phyloP scores from a whole-genome alignment of 2,797 vertebrate species.

The Tachyglossus aculeatus region DNA sequence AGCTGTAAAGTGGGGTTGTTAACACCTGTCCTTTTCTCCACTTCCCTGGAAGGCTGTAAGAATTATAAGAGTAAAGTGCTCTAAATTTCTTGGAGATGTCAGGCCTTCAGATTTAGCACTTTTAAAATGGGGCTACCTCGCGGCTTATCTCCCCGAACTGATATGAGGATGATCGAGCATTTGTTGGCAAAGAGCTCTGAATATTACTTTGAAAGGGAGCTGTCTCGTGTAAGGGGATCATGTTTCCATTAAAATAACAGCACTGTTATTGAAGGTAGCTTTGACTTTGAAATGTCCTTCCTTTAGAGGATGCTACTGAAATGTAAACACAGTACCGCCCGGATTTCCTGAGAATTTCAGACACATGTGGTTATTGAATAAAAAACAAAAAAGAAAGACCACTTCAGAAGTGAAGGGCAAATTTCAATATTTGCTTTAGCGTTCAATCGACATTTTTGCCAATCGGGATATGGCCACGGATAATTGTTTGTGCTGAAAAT shows the following conservation, averaged over 20 bases:
- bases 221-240: neutral
- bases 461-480: constrained; percentile 4
- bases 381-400: constrained; percentile 49
- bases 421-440: constrained; percentile 42
- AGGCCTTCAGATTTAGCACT: neutral
- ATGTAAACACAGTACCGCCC: constrained; percentile 55
- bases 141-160: neutral
- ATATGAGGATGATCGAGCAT: neutral
- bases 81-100: neutral
- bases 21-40: neutral
- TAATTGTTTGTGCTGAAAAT: constrained; percentile 24
- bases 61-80: neutral
- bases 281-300: neutral
- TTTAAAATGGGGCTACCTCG: neutral
- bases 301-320: constrained; percentile 39
- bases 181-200: neutral
- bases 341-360: constrained; percentile 62
- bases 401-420: constrained; percentile 59
- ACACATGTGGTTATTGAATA: constrained; percentile 62
- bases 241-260: too few species aligned
- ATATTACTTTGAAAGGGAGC: neutral
- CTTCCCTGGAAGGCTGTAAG: neutral
- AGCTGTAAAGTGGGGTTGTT: neutral
- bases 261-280: neutral
- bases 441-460: constrained; percentile 32